Base-by-base conservation (phyloP, 2,888 invertebrate species). In the Mamestra brassicae region DNA sequence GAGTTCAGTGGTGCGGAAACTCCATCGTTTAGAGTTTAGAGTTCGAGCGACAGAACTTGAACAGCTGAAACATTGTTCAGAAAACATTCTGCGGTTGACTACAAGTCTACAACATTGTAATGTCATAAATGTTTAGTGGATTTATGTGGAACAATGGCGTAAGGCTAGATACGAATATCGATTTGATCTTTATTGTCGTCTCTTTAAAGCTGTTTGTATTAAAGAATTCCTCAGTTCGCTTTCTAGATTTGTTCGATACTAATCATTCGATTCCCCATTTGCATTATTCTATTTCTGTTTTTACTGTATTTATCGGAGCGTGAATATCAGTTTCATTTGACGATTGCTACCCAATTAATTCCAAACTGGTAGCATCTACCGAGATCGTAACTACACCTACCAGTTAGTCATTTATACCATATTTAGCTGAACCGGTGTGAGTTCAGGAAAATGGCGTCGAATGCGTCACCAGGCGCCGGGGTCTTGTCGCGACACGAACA, bases 391-490 rank as follows among this genome's bases (percentile, higher is more conserved):
- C 76, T 73, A 80, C 78, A 82, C 75, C 87, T 85, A 88, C 87
- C 87, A 87, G 88, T 93, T 93, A 94, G 92, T 93, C 93, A 94
- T 92, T 90, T 85, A 85, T 78, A 83, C 93, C 92, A 90, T 91
- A 92, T 93, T 92, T 93, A 94, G 93, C 87, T 83, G 88, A 89
- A 90, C 88, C 87, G 87, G 86, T 89, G 86, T 85, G 89, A 87
- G 90, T 86, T 88, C 91, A 90, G 90, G 90, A 92, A 92, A 92
- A 92, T 91, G 87, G 89, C 86, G 89, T 90, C 85, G 89, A 81
- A 91, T 94, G 94, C 91, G 95, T 95, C 95, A 94, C 87, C 86
- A 78, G 90, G 90, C 92, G 92, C 90, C 93, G 87, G 74, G 3
- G 88, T 89, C 91, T 89, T 88, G 92, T 90, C 91, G 90, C 90